Evolutionary conservation across 2,113 vertebrate species (phyloP), one percentile per base, ranked within the genome.

Genomic region (Corythaeola cristata): DNA sequence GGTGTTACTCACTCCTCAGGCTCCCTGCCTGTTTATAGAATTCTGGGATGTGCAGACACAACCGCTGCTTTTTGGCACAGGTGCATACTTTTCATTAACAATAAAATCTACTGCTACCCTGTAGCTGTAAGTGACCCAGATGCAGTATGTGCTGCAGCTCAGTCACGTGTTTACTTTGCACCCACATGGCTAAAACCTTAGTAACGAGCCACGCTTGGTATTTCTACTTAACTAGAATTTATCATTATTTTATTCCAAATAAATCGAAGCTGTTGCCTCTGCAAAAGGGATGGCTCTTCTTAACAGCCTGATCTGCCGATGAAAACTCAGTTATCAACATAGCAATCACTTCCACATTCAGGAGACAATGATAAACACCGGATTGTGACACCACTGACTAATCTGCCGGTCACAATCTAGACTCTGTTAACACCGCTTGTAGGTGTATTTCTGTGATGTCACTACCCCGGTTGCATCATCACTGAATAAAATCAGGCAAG

Each of bases 391-490:
- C 80, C 12, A 0, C 91, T 93, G 95, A 95, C 76, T 96, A 96
- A 97, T 69, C 89, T 88, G 91, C 95, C 17, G 64, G 90, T 93
- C 91, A 97, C 88, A 91, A 93, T 87, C 93, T 90, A 88, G 82
- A 63, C 72, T 85, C 77, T 79, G 86, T 86, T 86, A 89, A 94
- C 89, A 88, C 73, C 88, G 59, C 75, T 52, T 89, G 88, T 85
- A 95, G 93, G 83, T 91, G 91, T 88, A 53, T 82, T 96, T 89
- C 64, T 85, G 78, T 96, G 77, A 88, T 95, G 93, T 96, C 96
- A 95, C 77, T 56, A 33, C 9, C 68, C 3, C 5, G 20, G 44
- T 93, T 96, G 94, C 96, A 83, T 91, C 95, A 95, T 6, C 8
- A 3, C 80, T 53, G 49, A 75, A 53, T 66, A 93, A 93, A 94